phyloP scores from a whole-genome alignment of 2,888 invertebrate genomes.

The Helicoverpa assulta region DNA sequence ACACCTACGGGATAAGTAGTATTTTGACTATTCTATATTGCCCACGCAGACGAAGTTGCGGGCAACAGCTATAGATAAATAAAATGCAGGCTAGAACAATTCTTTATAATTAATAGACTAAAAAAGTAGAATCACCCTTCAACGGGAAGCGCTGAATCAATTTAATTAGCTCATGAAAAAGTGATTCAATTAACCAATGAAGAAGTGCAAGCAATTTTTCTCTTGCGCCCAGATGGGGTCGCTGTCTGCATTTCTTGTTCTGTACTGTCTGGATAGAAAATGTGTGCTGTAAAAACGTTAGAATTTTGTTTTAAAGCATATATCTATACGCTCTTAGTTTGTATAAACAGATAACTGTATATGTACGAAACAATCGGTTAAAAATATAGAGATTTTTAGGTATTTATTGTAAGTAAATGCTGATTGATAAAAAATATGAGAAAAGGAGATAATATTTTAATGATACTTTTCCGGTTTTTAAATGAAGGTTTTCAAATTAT shows the following conservation, averaged over 20 bases:
- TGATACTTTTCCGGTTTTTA: too few relatives aligned
- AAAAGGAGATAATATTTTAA: too few relatives aligned
- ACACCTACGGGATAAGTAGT: too few relatives aligned
- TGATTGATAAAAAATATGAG: too few relatives aligned
- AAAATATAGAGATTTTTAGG: too few relatives aligned
- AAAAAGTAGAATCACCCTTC: conserved; percentile 7
- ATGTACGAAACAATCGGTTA: too few relatives aligned
- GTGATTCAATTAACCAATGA: conserved; percentile 27
- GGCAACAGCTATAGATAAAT: too few relatives aligned
- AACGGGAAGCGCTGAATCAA: conserved; percentile 19
- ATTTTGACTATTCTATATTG: too few relatives aligned
- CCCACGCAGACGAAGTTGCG: too few relatives aligned
- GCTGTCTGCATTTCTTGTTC: conserved; percentile 30
- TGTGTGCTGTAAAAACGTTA: background rate
- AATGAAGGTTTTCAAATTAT: too few relatives aligned
- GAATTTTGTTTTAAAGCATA: background rate
- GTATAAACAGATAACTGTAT: background rate
- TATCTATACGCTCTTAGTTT: background rate
- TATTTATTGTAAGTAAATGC: too few relatives aligned
- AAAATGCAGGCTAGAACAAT: background rate
- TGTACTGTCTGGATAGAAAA: conserved; percentile 2
- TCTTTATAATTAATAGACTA: conserved; percentile 9
- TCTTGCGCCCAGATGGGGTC: background rate
- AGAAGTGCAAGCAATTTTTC: conserved; percentile 40
- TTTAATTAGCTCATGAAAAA: conserved; percentile 43